A percentile compares a stretch with the other conserved stretches of the same genome.
Conservation (phyloP, 2,113 vertebrate species). For the Bungarus multicinctus region DNA sequence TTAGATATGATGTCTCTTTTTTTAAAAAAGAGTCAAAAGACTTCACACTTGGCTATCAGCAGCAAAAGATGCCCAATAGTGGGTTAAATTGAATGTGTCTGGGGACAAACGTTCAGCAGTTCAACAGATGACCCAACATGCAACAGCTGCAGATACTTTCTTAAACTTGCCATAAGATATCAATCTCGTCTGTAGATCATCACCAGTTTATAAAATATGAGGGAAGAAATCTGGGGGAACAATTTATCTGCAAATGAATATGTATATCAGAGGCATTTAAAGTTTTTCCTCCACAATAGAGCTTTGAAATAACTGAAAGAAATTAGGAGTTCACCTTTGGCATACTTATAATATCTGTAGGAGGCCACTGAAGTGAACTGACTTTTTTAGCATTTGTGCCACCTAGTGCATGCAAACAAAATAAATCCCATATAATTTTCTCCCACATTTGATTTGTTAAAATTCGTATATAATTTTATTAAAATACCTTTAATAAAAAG, state of each 20-base stretch:
- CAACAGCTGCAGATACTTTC: neutral
- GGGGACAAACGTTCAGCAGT: neutral
- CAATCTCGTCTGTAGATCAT: neutral
- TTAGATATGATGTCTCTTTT: neutral
- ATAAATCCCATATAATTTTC: neutral
- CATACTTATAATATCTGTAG: neutral
- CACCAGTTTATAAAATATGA: neutral
- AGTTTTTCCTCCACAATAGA: conserved; percentile 1
- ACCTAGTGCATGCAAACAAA: conserved; percentile 51
- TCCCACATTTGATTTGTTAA: neutral
- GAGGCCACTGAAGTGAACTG: conserved; percentile 1
- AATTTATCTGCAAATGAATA: neutral
- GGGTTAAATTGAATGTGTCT: neutral
- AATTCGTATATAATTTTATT: too few species aligned
- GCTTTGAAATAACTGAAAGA: neutral
- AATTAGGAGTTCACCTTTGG: conserved; percentile 17
- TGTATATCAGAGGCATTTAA: neutral
- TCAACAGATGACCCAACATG: neutral
- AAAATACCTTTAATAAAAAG: neutral
- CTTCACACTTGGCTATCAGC: neutral
- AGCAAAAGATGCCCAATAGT: neutral
- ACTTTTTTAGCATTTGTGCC: conserved; percentile 51
- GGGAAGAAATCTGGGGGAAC: neutral
- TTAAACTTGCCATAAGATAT: neutral
- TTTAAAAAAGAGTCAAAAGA: neutral